Conservation (phyloP, 1,140 invertebrate genomes). For the Zaprionus camerounensis region DNA sequence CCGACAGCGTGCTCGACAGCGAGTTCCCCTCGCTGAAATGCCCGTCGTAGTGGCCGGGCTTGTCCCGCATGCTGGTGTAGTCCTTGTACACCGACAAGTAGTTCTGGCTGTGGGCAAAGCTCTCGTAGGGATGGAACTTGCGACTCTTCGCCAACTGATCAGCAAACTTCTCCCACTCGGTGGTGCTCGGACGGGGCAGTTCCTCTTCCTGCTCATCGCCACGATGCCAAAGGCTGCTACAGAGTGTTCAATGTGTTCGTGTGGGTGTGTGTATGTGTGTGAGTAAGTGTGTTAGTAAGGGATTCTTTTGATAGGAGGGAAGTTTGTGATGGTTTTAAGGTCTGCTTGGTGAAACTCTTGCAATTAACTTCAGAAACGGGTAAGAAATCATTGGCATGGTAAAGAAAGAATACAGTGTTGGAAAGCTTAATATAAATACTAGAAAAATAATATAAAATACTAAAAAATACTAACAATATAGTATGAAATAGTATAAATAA, state of each 20-base stretch:
- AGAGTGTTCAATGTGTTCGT: background rate
- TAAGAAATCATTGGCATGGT: background rate
- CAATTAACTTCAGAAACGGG: background rate
- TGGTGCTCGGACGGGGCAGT: slow-evolving; percentile 63
- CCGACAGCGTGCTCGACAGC: slow-evolving; percentile 64
- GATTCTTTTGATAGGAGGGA: slow-evolving; percentile 3
- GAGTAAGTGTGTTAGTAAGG: slow-evolving; percentile 30
- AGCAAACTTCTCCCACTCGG: slow-evolving; percentile 79
- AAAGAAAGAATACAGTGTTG: too few relatives aligned
- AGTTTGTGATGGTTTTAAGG: background rate
- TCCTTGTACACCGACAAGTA: slow-evolving; percentile 75
- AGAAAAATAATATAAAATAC: background rate
- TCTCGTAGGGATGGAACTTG: slow-evolving; percentile 74
- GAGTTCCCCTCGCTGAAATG: slow-evolving; percentile 73
- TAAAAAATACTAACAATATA: background rate
- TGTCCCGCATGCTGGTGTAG: slow-evolving; percentile 65
- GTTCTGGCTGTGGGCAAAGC: slow-evolving; percentile 58
- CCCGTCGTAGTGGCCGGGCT: slow-evolving; percentile 60
- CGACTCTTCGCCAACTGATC: slow-evolving; percentile 70
- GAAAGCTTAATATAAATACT: background rate
- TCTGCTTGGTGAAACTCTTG: slow-evolving; percentile 20
- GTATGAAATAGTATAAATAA: background rate
- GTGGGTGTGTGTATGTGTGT: slow-evolving; percentile 28
- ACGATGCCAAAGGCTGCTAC: slow-evolving; percentile 40
- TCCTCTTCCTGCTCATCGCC: slow-evolving; percentile 37